Evolutionary conservation across 2,888 invertebrate species (phyloP).

Genomic region (Opisthograptis luteolata): DNA sequence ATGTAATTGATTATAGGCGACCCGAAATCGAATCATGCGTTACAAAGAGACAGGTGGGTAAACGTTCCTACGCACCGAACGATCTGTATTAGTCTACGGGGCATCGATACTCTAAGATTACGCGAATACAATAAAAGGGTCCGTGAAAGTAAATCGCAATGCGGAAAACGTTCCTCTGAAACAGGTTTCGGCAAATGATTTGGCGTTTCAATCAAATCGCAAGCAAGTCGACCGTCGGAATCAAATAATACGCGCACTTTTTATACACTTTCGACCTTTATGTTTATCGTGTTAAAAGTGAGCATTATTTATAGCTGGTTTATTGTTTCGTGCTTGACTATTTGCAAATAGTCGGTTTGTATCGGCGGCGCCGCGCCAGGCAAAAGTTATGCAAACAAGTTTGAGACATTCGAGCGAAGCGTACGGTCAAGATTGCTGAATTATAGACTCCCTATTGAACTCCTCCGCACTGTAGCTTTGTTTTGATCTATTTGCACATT

Average conservation of each 20-base stretch:
- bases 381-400: conserved; percentile 40
- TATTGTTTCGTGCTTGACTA: conserved; percentile 34
- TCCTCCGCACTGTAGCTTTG: conserved; percentile 24
- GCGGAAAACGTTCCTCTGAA: conserved; percentile 43
- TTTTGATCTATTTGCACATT: conserved; percentile 32
- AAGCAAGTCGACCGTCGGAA: conserved; percentile 35
- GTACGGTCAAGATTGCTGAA: conserved; percentile 36
- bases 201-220: conserved; percentile 52
- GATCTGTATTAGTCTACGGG: conserved; percentile 20
- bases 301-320: conserved; percentile 33
- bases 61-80: conserved; percentile 15
- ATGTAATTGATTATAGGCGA: conserved; percentile 44
- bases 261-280: conserved; percentile 39
- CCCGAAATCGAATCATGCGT: conserved; percentile 44
- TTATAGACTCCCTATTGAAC: conserved; percentile 34
- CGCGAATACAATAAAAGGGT: conserved; percentile 43
- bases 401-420: conserved; percentile 32
- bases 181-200: conserved; percentile 48
- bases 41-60: conserved; percentile 36
- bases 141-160: conserved; percentile 45
- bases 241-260: conserved; percentile 39
- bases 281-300: conserved; percentile 32
- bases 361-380: conserved; percentile 21
- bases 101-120: conserved; percentile 33
- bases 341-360: conserved; percentile 30